Conservation (phyloP, 2,888 invertebrate species). For the Anarsia innoxiella region DNA sequence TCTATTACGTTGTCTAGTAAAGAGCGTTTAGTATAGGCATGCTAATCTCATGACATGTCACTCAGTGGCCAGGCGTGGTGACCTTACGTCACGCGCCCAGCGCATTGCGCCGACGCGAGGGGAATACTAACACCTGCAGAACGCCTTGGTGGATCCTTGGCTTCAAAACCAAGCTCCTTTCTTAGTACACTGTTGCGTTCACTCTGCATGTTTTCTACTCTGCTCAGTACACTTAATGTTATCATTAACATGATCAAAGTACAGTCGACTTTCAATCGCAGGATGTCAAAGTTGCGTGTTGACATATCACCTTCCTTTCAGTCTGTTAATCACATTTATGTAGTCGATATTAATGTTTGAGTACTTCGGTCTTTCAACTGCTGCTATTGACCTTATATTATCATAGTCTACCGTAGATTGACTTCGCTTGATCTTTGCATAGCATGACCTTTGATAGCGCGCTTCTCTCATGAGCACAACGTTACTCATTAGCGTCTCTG, state of each 20-base stretch:
- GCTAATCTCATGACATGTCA: constrained; percentile 62
- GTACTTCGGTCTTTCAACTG: too few relatives aligned
- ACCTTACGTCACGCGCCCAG: constrained; percentile 70
- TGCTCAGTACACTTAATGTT: constrained; percentile 23
- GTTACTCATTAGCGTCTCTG: constrained; percentile 25
- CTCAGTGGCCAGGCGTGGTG: constrained; percentile 60
- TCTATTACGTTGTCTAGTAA: background rate
- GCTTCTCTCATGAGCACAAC: constrained; percentile 21
- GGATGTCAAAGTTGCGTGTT: constrained; percentile 12
- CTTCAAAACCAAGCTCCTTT: constrained; percentile 74
- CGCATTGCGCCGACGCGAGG: constrained; percentile 53
- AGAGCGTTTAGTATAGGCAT: constrained; percentile 23
- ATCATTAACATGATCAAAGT: constrained; percentile 15
- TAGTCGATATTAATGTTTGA: too few relatives aligned
- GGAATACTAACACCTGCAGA: constrained; percentile 69
- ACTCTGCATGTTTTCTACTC: constrained; percentile 49
- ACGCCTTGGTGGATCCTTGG: constrained; percentile 73
- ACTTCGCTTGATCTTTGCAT: constrained; percentile 19
- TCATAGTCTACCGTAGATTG: constrained; percentile 13
- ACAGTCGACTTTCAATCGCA: constrained; percentile 10
- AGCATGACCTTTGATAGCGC: constrained; percentile 24
- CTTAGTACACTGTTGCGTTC: constrained; percentile 60
- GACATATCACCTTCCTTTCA: constrained; percentile 11
- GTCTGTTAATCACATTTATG: too few relatives aligned
- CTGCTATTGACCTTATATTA: too few relatives aligned